Evolutionary conservation across 2,888 invertebrate species (phyloP), one percentile per base, ranked within the genome.

Genomic region (Luffia ferchaultella): DNA sequence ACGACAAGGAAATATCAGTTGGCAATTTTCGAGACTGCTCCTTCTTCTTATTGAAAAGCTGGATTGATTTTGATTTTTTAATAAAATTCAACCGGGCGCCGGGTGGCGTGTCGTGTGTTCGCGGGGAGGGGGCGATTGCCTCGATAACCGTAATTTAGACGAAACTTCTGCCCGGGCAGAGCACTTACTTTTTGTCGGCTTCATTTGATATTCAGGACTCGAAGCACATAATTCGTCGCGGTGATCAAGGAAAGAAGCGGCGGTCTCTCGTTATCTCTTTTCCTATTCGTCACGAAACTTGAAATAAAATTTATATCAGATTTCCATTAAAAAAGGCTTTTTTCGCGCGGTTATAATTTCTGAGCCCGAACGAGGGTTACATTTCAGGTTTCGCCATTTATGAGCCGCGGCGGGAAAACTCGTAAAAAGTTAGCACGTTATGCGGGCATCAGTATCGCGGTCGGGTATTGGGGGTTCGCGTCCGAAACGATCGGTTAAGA

Each of bases 191-290:
- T 68, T 67, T 65, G 60, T 60, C 63, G 62, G 63, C 62, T 65
- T 64, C 67, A 64, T 70, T 77, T 72, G 67, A 67, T 70, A 78
- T 78, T 78, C 77, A 69, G 58, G 62, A 54, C 73, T 67, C 70
- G 74, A 59, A 65, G 62, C 67, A 67, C 70, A 74, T 76, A 76
- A 76, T 77, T 77, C 70, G 69, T 62, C 62, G 65, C 65, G 68
- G 66, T 73, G 74, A 75, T 76, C 74, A 71, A 67, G 62, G 67
- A 62, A 62, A 67, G 65, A 68, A 65, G 67, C 64, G 63, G 59
- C 59, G 62, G 60, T 61, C 62, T 63, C 70, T 73, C 70, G 73
- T 73, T 75, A 73, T 73, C 68, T 70, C 64, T 68, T 70, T 67
- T 70, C 70, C 67, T 70, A 70, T 71, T 71, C 70, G 63, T 67